A percentile compares a stretch with the other conserved stretches of the same genome.
These are phyloP conservation scores for Eupsittula cactorum DNA, from an alignment of 2,113 vertebrate species.

Conservation along the genomic window DNA sequence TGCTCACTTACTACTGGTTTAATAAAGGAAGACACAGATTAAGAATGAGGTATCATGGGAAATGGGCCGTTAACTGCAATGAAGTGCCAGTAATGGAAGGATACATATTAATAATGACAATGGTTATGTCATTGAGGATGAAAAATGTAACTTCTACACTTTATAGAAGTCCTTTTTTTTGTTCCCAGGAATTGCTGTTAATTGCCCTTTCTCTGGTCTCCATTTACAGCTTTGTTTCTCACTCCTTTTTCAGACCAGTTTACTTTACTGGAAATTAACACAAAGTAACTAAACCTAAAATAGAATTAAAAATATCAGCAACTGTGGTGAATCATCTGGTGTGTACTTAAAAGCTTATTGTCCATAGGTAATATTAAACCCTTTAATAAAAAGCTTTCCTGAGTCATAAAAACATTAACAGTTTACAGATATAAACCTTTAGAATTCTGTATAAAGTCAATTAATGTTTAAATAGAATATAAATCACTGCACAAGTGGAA, in stretches of 20 bases:
- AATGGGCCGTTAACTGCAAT: constrained; percentile 64
- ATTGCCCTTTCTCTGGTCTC: constrained; percentile 21
- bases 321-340: not conserved
- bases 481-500: not conserved
- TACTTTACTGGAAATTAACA: not conserved
- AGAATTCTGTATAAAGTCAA: not conserved
- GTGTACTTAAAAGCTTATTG: not conserved
- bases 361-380: not conserved
- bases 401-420: not conserved
- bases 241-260: not conserved
- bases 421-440: not conserved
- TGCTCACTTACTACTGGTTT: not conserved
- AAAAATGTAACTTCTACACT: constrained; percentile 47
- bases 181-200: not conserved
- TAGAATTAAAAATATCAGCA: not conserved
- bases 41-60: constrained; percentile 21
- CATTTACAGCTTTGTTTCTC: not conserved
- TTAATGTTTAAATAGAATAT: not conserved
- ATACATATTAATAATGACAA: constrained; percentile 68
- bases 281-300: not conserved
- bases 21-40: constrained; percentile 58
- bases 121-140: constrained; percentile 56
- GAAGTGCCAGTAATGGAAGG: constrained; percentile 48
- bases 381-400: not conserved
- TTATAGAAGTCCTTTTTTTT: not conserved